Evolutionary conservation across 30 jellyfish, hydroid and myxozoan genomes (phyloP), one percentile per base, ranked within the genome.

Genomic region (Mastigias papua): DNA sequence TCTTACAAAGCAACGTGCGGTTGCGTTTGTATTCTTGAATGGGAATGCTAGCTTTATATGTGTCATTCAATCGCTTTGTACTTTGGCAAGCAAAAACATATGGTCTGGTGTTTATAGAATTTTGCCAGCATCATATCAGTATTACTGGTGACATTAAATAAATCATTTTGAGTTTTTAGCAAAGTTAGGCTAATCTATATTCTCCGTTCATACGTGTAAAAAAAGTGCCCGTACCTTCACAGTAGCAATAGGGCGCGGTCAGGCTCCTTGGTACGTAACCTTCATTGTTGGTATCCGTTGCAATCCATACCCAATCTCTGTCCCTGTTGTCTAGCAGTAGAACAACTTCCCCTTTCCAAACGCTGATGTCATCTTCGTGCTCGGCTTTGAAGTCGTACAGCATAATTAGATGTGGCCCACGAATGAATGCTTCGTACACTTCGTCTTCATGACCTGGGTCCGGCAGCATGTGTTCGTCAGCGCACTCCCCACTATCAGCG

Each of bases 201-300:
- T n/a, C n/a, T n/a, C n/a, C n/a, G n/a, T n/a, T n/a, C n/a, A n/a
- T n/a, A n/a, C n/a, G n/a, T n/a, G n/a, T n/a, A n/a, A n/a, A n/a
- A n/a, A n/a, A n/a, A n/a, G n/a, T 8, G 23, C 80, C 57, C 83
- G 35, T 58, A 78, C 90, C 90, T 74, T 76, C 89, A 28, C 91
- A 81, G 34, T 87, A 83, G 73, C 73, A 27, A 78, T 35, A 69
- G 92, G 96, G 84, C 88, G 50, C 42, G 28, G 94, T 73, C 73
- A 85, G 48, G 42, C 93, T 73, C 50, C 92, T 76, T 22, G 98
- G 98, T 16, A 93, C 89, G 69, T 93, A 93, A 20, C 98, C 98
- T 46, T 93, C 97, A 0, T 71, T 87, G 46, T 78, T 86, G 68
- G 64, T 67, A n/a, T 51, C 80, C 61, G 96, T 76, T 82, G 86